These are phyloP conservation scores for Scolopax bukidnonensis DNA, from an alignment of 2,797 vertebrate genomes.

Conservation along the genomic window DNA sequence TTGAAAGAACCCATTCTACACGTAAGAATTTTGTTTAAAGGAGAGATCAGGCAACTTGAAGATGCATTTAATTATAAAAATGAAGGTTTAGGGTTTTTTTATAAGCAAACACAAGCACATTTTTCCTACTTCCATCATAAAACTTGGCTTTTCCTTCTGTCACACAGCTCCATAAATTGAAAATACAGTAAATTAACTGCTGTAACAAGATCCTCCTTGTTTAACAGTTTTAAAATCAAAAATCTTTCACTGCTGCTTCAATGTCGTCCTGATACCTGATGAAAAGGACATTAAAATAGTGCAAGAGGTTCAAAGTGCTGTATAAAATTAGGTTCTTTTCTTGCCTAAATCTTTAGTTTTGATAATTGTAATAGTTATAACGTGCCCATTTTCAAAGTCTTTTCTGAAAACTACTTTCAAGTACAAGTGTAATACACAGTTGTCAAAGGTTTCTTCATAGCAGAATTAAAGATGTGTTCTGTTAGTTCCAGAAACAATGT, in stretches of 20 bases:
- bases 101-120: background rate
- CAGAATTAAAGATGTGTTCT: background rate
- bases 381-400: background rate
- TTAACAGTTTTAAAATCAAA: background rate
- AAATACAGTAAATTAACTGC: background rate
- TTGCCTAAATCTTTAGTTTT: background rate
- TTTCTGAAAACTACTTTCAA: background rate
- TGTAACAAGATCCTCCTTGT: background rate
- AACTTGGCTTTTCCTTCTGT: background rate
- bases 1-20: background rate
- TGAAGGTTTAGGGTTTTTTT: background rate
- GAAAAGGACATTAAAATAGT: background rate
- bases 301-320: background rate
- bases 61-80: background rate
- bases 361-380: background rate
- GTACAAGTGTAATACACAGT: background rate
- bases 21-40: background rate
- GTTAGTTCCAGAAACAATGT: background rate
- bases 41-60: background rate
- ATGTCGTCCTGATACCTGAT: fast-evolving
- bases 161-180: background rate
- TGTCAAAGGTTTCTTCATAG: background rate
- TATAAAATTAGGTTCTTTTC: background rate
- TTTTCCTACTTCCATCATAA: background rate
- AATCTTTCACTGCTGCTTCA: background rate